These are phyloP conservation scores for Ericerus pela DNA, from an alignment of 1,140 invertebrate genomes.

Conservation along the genomic window DNA sequence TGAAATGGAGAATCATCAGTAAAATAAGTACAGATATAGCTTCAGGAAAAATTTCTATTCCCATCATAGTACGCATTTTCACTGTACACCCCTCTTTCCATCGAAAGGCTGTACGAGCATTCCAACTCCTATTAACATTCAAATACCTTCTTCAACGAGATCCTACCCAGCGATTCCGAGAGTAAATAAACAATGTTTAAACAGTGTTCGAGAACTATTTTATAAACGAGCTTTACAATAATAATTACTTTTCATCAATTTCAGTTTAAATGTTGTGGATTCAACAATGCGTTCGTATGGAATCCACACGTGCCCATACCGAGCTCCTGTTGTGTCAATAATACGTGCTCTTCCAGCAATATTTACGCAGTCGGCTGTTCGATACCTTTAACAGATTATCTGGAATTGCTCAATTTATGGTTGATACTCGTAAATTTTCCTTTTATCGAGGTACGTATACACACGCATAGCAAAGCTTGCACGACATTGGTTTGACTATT, in stretches of 20 bases:
- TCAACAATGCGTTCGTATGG: not conserved
- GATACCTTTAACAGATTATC: not conserved
- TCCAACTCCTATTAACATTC: not conserved
- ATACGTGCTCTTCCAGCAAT: not conserved
- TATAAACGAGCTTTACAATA: too few species aligned
- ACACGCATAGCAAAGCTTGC: not conserved
- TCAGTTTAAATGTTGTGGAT: constrained; percentile 6
- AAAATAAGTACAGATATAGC: too few species aligned
- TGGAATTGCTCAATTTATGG: not conserved
- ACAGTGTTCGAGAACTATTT: not conserved
- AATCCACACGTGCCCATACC: not conserved
- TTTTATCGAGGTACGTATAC: constrained; percentile 1
- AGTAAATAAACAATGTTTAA: not conserved
- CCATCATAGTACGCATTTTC: too few species aligned
- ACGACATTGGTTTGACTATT: not conserved
- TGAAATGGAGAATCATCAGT: too few species aligned
- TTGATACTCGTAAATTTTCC: not conserved
- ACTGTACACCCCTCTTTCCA: too few species aligned
- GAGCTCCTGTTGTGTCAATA: not conserved
- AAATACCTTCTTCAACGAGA: not conserved
- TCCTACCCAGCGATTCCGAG: not conserved
- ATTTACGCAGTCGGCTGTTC: not conserved
- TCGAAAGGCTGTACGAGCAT: too few species aligned
- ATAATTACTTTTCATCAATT: too few species aligned
- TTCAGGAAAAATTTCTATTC: too few species aligned